These are phyloP conservation scores for Tiliacea citrago DNA, from an alignment of 2,888 invertebrate genomes.

Conservation along the genomic window DNA sequence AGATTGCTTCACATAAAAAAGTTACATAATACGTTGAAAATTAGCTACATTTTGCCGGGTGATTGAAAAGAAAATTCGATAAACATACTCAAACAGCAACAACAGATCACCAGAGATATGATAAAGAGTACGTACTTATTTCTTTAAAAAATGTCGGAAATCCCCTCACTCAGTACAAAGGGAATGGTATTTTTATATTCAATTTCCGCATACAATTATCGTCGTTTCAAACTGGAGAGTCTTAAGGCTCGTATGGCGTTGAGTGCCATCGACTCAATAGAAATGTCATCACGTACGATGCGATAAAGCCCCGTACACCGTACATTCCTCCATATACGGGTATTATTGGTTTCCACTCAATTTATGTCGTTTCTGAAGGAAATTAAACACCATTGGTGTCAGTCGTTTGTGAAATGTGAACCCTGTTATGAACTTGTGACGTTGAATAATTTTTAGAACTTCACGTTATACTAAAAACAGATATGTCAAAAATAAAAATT, in stretches of 20 bases:
- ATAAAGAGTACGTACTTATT: conserved; percentile 55
- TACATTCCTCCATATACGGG: conserved; percentile 58
- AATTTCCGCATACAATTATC: conserved; percentile 74
- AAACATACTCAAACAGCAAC: conserved; percentile 6
- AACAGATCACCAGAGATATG: conserved; percentile 53
- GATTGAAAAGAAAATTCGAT: conserved; percentile 19
- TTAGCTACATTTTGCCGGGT: neutral
- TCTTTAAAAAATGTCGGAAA: conserved; percentile 64
- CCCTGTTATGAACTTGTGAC: neutral
- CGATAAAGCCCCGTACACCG: conserved; percentile 66
- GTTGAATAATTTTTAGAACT: neutral
- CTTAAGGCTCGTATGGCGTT: conserved; percentile 68
- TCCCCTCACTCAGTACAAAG: conserved; percentile 63
- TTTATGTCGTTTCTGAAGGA: conserved; percentile 58
- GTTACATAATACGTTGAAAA: neutral
- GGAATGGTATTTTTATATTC: conserved; percentile 70
- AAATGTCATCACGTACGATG: conserved; percentile 73
- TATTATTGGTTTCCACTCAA: conserved; percentile 73
- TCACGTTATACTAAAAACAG: too few species aligned
- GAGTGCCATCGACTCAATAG: conserved; percentile 74
- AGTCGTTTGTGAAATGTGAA: conserved; percentile 5
- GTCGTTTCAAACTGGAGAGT: conserved; percentile 66
- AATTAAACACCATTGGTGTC: conserved; percentile 49
- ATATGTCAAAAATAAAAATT: too few species aligned
- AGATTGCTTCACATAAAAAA: neutral